Evolutionary conservation across 2,797 vertebrate species (phyloP), one percentile per base, ranked within the genome.

Genomic region (Amazona finschi): DNA sequence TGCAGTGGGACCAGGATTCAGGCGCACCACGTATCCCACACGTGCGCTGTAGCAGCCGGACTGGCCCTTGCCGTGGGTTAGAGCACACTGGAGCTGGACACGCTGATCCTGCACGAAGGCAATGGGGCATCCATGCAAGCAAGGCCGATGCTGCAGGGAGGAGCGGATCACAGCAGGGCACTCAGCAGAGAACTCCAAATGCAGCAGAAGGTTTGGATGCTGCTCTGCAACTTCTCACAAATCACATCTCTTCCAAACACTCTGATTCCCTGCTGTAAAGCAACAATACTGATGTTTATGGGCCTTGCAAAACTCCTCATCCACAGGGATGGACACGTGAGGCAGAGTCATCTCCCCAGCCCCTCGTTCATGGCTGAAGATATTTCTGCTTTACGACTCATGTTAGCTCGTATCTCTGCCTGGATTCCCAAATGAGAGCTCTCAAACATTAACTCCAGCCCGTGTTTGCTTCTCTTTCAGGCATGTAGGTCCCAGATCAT

Each of bases 71-170:
- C 31, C 8, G 0, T 9, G 11, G 15, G 19, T 21, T 53, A n/a
- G n/a, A 66, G 53, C 53, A 16, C 17, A 3, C 1, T 3, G 33
- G 61, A 47, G 49, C 55, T 53, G 66, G 38, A 38, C 17, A 7
- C 2, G 9, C 41, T 13, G 19, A 16, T 43, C 27, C 70, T 52
- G 60, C 69, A 7, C 0, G 0, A 22, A 27, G 18, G 44, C 2
- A 24, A 0, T 1, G 19, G 22, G 44, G 47, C 15, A 36, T 25
- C 10, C 6, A 0, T 4, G 49, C 18, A 24, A 19, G 16, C 11
- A 8, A 8, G 41, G 24, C 8, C 0, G 1, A 15, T 33, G 72
- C 20, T 0, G 0, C 11, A 3, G 62, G 25, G 6, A 15, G 44
- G 36, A 30, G 20, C 3, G 22, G 53, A 5, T 19, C 25, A 4